These are phyloP conservation scores for Coronaproctus castanopsis DNA, from an alignment of 2,888 invertebrate species.

Conservation along the genomic window DNA sequence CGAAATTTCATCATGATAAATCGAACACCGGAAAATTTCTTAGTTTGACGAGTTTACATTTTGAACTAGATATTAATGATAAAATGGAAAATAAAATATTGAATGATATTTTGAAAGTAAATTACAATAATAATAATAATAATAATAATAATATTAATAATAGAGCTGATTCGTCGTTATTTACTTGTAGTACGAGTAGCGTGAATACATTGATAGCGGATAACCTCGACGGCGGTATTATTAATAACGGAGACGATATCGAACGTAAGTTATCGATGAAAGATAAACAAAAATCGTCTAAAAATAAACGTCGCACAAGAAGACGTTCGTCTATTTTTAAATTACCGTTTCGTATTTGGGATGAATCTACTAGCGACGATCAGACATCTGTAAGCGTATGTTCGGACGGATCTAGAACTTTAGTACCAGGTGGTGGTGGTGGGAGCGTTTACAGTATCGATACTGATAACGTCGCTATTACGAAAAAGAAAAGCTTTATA, in stretches of 20 bases:
- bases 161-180: background rate
- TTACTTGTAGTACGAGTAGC: background rate
- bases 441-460: background rate
- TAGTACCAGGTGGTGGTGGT: constrained; percentile 9
- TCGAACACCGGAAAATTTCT: background rate
- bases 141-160: background rate
- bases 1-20: background rate
- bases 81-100: background rate
- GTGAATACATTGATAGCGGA: constrained; percentile 1
- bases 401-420: constrained; percentile 13
- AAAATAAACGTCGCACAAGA: constrained; percentile 3
- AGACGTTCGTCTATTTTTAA: constrained; percentile 8
- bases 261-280: background rate
- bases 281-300: background rate
- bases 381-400: constrained; percentile 4
- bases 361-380: constrained; percentile 15
- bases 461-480: background rate
- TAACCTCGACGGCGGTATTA: constrained; percentile 9
- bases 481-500: constrained; percentile 33
- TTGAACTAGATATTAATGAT: background rate
- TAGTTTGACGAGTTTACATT: background rate
- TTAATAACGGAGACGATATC: constrained; percentile 1
- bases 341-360: constrained; percentile 14
- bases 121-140: background rate
- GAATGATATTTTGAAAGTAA: background rate